Conservation (phyloP, 2,888 invertebrate genomes). For the Scaptomyza caliginosa region DNA sequence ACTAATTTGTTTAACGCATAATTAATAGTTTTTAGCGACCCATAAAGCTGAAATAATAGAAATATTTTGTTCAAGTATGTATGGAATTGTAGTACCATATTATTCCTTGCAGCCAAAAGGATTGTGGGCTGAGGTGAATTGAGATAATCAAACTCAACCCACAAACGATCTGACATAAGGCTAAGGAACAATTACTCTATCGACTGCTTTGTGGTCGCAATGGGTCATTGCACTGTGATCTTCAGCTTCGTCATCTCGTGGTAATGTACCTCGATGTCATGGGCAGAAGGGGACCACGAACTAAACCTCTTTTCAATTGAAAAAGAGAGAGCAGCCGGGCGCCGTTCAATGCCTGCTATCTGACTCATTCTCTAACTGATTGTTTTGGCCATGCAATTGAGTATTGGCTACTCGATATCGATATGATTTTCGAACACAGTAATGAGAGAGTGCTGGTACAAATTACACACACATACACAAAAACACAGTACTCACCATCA, state of each 20-base stretch:
- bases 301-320: not conserved
- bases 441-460: slow-evolving; percentile 77
- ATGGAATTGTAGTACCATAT: slow-evolving; percentile 6
- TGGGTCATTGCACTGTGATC: slow-evolving; percentile 83
- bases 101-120: slow-evolving; percentile 2
- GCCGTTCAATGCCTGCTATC: slow-evolving; percentile 65
- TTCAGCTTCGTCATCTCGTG: slow-evolving; percentile 56
- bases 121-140: not conserved
- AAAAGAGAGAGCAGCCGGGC: not conserved
- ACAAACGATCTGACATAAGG: not conserved
- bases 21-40: not conserved
- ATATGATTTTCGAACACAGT: slow-evolving; percentile 59
- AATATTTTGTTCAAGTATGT: not conserved
- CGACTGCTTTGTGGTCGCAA: slow-evolving; percentile 51
- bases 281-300: slow-evolving; percentile 47
- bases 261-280: slow-evolving; percentile 76
- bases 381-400: slow-evolving; percentile 34
- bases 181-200: slow-evolving; percentile 29
- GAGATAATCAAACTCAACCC: not conserved
- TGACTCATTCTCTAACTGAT: slow-evolving; percentile 75
- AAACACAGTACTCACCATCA: slow-evolving; percentile 83
- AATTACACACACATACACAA: slow-evolving; percentile 71
- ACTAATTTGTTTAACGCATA: too few species aligned
- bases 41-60: not conserved
- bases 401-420: slow-evolving; percentile 17